These are phyloP conservation scores for Pachypeltis micranthus DNA, from an alignment of 1,140 invertebrate genomes.

Conservation along the genomic window DNA sequence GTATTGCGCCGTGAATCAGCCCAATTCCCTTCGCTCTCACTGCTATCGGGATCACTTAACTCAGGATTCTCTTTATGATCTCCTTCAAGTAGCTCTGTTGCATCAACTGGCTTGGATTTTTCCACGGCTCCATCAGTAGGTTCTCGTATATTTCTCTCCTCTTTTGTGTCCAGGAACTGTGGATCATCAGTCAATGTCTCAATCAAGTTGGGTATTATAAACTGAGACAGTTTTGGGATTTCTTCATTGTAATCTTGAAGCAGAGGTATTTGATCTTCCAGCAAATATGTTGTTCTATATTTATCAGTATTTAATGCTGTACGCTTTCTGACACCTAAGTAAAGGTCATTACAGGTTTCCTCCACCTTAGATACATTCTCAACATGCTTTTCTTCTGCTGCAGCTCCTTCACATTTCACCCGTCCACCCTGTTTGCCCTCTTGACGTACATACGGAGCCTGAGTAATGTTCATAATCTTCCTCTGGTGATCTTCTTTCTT, in stretches of 20 bases:
- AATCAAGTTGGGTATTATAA: conserved; percentile 1
- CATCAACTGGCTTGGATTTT: not conserved
- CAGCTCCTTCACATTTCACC: conserved; percentile 21
- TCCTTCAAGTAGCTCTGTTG: not conserved
- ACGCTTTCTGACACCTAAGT: not conserved
- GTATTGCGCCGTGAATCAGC: conserved; percentile 27
- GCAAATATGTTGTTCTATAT: conserved; percentile 1
- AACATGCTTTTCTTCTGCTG: conserved; percentile 19
- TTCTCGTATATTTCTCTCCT: not conserved
- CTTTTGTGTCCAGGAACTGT: not conserved
- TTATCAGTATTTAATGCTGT: not conserved
- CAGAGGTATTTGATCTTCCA: conserved; percentile 19
- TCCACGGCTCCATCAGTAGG: not conserved
- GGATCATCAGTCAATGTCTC: not conserved
- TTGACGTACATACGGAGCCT: not conserved
- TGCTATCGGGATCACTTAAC: conserved; percentile 20
- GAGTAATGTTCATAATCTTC: not conserved
- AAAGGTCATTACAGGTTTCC: not conserved
- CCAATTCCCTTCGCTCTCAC: conserved; percentile 25
- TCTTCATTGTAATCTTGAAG: conserved; percentile 17
- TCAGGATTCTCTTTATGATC: conserved; percentile 18
- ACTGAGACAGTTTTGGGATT: not conserved
- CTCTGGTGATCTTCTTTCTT: conserved; percentile 17
- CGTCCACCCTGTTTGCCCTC: not conserved
- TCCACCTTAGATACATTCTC: conserved; percentile 3